Conservation (phyloP, 1,140 invertebrate species). For the Tyrophagus putrescentiae region DNA sequence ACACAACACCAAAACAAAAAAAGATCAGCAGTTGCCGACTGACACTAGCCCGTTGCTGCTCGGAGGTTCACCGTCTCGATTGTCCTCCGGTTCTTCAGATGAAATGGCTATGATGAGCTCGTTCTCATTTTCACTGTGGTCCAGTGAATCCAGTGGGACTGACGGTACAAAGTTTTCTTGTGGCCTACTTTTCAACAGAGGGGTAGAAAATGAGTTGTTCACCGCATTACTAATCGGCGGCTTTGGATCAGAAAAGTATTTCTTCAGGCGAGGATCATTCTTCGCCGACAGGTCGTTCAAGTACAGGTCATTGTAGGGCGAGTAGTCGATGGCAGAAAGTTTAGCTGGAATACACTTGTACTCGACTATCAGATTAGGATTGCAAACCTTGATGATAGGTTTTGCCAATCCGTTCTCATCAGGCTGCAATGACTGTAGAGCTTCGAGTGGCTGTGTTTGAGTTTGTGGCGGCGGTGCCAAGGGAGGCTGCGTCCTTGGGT, state of each 20-base stretch:
- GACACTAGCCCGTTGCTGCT: not conserved
- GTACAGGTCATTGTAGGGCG: constrained; percentile 20
- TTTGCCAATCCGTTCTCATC: not conserved
- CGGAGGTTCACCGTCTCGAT: not conserved
- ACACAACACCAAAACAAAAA: too few species aligned
- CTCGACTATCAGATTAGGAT: constrained; percentile 17
- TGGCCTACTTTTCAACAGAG: too few species aligned
- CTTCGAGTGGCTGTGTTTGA: too few species aligned
- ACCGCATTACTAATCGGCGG: too few species aligned
- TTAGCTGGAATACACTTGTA: constrained; percentile 21
- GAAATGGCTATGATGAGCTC: constrained; percentile 1
- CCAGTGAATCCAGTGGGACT: too few species aligned
- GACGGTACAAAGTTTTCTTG: too few species aligned
- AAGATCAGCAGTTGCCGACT: not conserved
- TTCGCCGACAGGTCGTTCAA: constrained; percentile 23
- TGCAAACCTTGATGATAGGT: constrained; percentile 1
- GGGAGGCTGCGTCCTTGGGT: not conserved
- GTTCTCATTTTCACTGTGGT: constrained; percentile 9
- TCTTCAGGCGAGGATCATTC: constrained; percentile 27
- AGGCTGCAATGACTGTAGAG: too few species aligned
- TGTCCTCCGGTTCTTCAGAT: not conserved
- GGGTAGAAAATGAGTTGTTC: too few species aligned
- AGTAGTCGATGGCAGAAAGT: constrained; percentile 24
- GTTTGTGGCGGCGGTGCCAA: too few species aligned
- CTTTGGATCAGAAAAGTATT: constrained; percentile 12